Base-by-base conservation (phyloP, 2,797 vertebrate species). In the Phrynocephalus vlangalii region DNA sequence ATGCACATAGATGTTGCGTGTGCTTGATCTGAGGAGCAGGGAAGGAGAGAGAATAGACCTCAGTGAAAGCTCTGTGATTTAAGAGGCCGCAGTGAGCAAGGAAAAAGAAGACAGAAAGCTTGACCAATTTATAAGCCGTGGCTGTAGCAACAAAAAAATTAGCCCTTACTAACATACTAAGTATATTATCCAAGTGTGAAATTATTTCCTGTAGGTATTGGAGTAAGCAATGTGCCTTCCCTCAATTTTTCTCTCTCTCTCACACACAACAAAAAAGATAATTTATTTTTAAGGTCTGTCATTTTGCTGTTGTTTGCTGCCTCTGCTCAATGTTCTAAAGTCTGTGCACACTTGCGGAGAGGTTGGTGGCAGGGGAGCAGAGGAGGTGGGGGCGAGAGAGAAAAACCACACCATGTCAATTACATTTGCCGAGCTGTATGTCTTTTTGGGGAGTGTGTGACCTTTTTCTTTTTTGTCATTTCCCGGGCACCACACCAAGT, bases 381-480 rank as follows among this genome's bases (percentile, higher is more conserved):
- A 48, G 96, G 95, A 38, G 33, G 48, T 4, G 7, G 6, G 95
- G 95, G 96, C 94, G 72, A 7, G 63, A 30, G 5, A 20, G 95
- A 95, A 96, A 95, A 96, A 91, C 95, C 95, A 94, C 95, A 95
- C 95, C 95, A 96, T 94, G 96, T 97, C 97, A 97, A 91, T 97
- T 96, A 95, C 94, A 95, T 96, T 97, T 86, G 84, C 93, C 79
- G 71, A 96, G 95, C 95, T 95, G 95, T 97, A 95, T 96, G 95
- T 97, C 96, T 97, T 96, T 96, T 95, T 91, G 93, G 93, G 96
- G 95, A 95, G 95, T 87, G 93, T 94, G 95, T 97, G 97, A 97
- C 97, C 97, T 97, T 97, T 97, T 96, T 95, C 38, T 44, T 96
- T 96, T 96, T 96, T 97, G 97, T 97, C 97, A 96, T 97, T 97